Evolutionary conservation across 2,797 vertebrate genomes (phyloP).

Genomic region (Gymnopithys bicolor): DNA sequence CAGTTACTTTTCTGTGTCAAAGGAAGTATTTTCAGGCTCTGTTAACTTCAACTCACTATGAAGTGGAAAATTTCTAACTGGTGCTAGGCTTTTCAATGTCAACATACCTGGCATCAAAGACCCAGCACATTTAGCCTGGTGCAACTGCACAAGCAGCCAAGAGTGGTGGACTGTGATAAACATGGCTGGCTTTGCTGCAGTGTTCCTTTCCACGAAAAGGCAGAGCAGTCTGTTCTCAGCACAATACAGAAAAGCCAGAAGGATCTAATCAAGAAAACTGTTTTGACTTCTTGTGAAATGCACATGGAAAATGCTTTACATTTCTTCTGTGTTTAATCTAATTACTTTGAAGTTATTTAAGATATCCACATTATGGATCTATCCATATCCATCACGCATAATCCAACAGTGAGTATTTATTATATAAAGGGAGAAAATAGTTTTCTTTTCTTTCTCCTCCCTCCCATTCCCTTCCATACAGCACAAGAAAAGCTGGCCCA

Average conservation of each 20-base stretch:
- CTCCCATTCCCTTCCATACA: background rate
- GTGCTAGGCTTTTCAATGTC: background rate
- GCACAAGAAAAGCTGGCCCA: background rate
- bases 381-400: background rate
- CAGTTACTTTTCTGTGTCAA: background rate
- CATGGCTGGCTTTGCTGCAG: rapidly evolving
- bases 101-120: background rate
- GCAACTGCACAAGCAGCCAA: background rate
- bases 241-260: background rate
- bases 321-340: background rate
- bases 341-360: background rate
- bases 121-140: background rate
- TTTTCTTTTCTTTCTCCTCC: background rate
- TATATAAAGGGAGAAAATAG: background rate
- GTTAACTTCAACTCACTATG: background rate
- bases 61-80: background rate
- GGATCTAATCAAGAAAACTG: background rate
- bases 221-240: background rate
- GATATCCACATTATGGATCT: background rate
- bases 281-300: background rate
- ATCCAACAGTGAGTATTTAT: background rate
- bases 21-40: background rate
- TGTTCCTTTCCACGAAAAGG: background rate
- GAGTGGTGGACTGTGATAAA: background rate
- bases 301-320: background rate